Conservation (phyloP, 2,888 invertebrate species). For the Xylota sylvarum region DNA sequence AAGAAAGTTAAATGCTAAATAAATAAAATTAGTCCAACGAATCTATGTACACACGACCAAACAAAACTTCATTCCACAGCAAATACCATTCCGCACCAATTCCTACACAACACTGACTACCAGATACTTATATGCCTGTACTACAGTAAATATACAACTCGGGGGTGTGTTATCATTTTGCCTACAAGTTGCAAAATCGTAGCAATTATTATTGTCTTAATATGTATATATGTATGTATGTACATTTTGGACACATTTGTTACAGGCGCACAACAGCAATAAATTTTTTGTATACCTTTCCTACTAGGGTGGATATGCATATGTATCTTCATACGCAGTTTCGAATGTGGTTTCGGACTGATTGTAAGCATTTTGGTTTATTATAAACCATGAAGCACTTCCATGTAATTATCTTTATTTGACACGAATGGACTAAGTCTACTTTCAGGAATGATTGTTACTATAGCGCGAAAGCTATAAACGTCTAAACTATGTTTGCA, state of each 20-base stretch:
- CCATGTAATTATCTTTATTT: too few species aligned
- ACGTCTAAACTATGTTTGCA: too few species aligned
- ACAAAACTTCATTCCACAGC: conserved; percentile 4
- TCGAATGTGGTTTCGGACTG: too few species aligned
- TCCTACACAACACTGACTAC: conserved; percentile 34
- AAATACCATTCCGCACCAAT: conserved; percentile 30
- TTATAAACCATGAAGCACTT: too few species aligned
- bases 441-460: too few species aligned
- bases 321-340: too few species aligned
- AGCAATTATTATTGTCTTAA: not conserved
- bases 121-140: conserved; percentile 7
- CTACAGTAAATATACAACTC: conserved; percentile 12
- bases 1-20: not conserved
- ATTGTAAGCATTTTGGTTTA: too few species aligned
- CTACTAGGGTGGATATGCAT: too few species aligned
- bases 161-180: conserved; percentile 38
- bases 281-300: not conserved
- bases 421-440: too few species aligned
- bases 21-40: not conserved
- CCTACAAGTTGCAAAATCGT: conserved; percentile 37
- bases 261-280: conserved; percentile 1
- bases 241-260: not conserved
- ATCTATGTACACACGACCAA: not conserved
- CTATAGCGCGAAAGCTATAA: too few species aligned
- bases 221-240: too few species aligned